Conservation (phyloP, 2,113 vertebrate species). For the Labrus mixtus region DNA sequence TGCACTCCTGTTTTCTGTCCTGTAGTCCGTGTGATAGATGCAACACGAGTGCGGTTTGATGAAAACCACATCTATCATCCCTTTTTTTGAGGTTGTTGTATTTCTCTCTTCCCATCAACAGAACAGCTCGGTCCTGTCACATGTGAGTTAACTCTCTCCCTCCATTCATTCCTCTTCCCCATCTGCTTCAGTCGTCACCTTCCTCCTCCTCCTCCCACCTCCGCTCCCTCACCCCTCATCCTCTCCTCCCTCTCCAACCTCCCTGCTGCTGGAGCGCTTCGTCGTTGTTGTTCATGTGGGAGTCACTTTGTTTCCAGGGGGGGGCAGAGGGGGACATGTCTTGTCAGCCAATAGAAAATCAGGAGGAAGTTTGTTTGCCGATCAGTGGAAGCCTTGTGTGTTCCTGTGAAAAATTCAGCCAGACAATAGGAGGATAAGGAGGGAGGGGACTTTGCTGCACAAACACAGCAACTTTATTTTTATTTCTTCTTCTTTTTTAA, state of each 20-base stretch:
- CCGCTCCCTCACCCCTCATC: not conserved
- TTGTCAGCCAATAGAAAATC: constrained; percentile 62
- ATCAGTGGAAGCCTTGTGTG: constrained; percentile 51
- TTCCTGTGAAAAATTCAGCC: constrained; percentile 79
- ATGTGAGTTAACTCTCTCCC: constrained; percentile 84
- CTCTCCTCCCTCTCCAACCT: not conserved
- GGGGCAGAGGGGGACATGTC: constrained; percentile 62
- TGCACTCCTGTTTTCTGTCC: constrained; percentile 45
- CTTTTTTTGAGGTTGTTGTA: constrained; percentile 79
- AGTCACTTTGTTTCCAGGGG: constrained; percentile 58
- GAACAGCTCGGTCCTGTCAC: constrained; percentile 85
- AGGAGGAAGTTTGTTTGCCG: constrained; percentile 65
- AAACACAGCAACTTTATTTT: constrained; percentile 2
- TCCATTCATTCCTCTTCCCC: constrained; percentile 66
- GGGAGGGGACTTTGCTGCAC: constrained; percentile 21
- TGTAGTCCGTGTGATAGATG: constrained; percentile 24
- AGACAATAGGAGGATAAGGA: constrained; percentile 71
- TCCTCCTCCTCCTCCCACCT: not conserved
- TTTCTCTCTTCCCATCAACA: constrained; percentile 84
- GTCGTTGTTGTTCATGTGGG: constrained; percentile 58
- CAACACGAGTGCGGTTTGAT: constrained; percentile 30
- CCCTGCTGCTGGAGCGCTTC: constrained; percentile 49
- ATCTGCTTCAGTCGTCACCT: constrained; percentile 65
- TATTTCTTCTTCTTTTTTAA: not conserved
- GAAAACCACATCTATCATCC: constrained; percentile 55